Base-by-base conservation (phyloP, 2,113 vertebrate genomes). In the Scopus umbretta region DNA sequence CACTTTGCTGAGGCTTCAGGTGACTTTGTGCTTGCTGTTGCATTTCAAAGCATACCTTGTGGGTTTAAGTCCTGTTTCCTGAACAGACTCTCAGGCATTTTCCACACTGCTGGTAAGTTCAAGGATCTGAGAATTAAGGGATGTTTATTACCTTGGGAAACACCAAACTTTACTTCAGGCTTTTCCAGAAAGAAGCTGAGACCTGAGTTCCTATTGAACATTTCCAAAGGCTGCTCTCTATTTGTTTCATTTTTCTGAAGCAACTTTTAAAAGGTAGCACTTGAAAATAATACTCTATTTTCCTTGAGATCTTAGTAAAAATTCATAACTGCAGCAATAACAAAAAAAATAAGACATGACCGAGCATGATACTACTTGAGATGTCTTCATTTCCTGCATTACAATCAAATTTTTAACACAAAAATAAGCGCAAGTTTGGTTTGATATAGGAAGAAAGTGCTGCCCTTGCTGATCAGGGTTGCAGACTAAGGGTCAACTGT, bases 11-110 rank as follows among this genome's bases (percentile, higher is more conserved):
- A 92, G 78, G 49, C 71, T 92, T 90, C 4, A 23, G 96, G 61
- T 86, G 73, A 78, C 94, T 95, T 94, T 95, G 55, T 97, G 91
- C 88, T 97, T 96, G 93, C 88, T 81, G 26, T 72, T 96, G 87
- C 67, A 93, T 91, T 96, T 97, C 92, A 91, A 92, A 91, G 66
- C 50, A 53, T 45, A 74, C 43, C n/a, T 90, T 80, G 55, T 65
- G 15, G 55, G 63, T 94, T 93, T 49, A 83, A 71, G 62, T 86
- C 56, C 49, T 78, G 26, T 65, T 85, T 93, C 32, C 80, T 84
- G 67, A 95, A 88, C 45, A 66, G 73, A 83, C 32, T 94, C 56
- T 43, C 53, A 61, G 63, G 53, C 70, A 65, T 93, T 94, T 96
- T 84, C 73, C 62, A 86, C 2, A 4, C 38, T 58, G 27, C 49